phyloP scores from a whole-genome alignment of 1,140 invertebrate species.

The Nymphalis io region DNA sequence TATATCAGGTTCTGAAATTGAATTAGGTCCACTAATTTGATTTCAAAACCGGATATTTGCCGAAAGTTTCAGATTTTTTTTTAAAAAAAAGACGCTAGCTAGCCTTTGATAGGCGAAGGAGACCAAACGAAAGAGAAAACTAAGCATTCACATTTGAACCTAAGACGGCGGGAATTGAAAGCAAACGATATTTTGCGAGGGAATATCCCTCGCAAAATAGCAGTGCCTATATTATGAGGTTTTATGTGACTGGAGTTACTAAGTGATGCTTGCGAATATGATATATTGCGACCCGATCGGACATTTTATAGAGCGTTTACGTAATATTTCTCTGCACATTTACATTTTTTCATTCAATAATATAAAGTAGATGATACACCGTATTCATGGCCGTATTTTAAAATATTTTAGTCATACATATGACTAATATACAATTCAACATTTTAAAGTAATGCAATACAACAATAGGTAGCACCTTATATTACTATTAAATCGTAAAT shows the following conservation, averaged over 20 bases:
- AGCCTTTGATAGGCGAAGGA: neutral
- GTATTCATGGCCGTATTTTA: too few relatives aligned
- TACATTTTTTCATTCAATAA: neutral
- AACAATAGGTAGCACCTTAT: too few relatives aligned
- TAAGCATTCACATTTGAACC: constrained; percentile 9
- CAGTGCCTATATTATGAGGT: neutral
- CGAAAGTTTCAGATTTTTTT: constrained; percentile 14
- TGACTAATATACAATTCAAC: too few relatives aligned
- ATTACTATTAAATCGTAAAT: too few relatives aligned
- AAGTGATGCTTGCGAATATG: neutral
- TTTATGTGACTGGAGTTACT: neutral
- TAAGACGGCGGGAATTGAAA: constrained; percentile 15
- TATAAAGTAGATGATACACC: too few relatives aligned
- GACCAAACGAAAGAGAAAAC: neutral
- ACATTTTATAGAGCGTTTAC: neutral
- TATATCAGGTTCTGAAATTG: too few relatives aligned
- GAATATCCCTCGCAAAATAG: too few relatives aligned
- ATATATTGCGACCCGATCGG: neutral
- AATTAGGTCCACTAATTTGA: neutral
- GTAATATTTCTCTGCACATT: neutral
- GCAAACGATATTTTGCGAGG: neutral
- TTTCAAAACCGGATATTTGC: constrained; percentile 6
- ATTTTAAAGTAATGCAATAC: too few relatives aligned
- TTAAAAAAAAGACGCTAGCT: too few relatives aligned
- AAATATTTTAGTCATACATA: too few relatives aligned